Evolutionary conservation across 2,888 invertebrate species (phyloP).

Genomic region (Lasioglossum marginatum): DNA sequence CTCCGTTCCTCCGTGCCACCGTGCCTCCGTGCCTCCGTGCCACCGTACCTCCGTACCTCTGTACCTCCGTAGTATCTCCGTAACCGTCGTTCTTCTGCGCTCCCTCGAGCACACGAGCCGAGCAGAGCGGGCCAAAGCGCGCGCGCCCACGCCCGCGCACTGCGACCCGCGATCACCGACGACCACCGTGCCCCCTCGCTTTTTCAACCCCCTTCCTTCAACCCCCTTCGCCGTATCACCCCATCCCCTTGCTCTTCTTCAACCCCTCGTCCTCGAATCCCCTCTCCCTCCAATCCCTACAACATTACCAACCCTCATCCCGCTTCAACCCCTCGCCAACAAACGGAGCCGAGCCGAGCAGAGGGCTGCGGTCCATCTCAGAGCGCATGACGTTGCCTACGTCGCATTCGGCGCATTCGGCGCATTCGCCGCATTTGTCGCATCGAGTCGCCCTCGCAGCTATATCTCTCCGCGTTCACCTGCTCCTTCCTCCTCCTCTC

Average conservation of each 20-base stretch:
- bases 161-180: not conserved
- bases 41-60: slow-evolving; percentile 8
- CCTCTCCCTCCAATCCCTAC: not conserved
- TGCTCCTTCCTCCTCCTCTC: not conserved
- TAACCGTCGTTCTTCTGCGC: slow-evolving; percentile 20
- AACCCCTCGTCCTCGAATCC: not conserved
- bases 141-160: slow-evolving; percentile 35
- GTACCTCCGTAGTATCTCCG: slow-evolving; percentile 13
- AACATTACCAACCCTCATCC: not conserved
- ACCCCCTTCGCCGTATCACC: not conserved
- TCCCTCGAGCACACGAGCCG: slow-evolving; percentile 2
- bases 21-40: slow-evolving; percentile 6
- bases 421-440: slow-evolving; percentile 74
- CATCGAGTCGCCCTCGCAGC: slow-evolving; percentile 75
- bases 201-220: not conserved
- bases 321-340: not conserved
- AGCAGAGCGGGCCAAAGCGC: not conserved
- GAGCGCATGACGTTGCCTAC: slow-evolving; percentile 76
- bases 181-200: slow-evolving; percentile 1
- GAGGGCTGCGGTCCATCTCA: slow-evolving; percentile 58
- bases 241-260: not conserved
- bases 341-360: not conserved
- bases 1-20: slow-evolving; percentile 4
- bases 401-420: slow-evolving; percentile 80
- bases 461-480: slow-evolving; percentile 26